Evolutionary conservation across 2,113 vertebrate species (phyloP), one percentile per base, ranked within the genome.

Genomic region (Pyxicephalus adspersus): DNA sequence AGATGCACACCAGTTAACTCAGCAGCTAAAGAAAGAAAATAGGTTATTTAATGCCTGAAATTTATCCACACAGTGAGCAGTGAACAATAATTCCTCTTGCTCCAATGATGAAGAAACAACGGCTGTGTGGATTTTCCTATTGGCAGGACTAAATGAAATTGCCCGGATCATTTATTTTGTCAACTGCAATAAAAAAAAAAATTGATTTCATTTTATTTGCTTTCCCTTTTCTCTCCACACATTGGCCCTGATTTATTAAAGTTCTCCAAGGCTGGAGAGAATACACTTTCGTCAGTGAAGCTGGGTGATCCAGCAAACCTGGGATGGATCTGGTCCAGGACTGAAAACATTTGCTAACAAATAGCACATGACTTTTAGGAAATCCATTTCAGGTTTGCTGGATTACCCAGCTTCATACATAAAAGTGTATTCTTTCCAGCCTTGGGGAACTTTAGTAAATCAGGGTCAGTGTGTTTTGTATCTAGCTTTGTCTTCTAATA

Each of bases 121-220:
- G 26, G 65, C 65, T 60, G 22, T 4, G 22, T 51, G 34, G 13
- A 18, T 45, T 70, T 70, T 29, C 23, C 65, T 57, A 80, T 45
- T 61, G 65, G 54, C 65, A 65, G 77, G 54, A 26, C 19, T 28
- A 80, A 51, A 54, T 80, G 19, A 60, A 80, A 80, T 54, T 80
- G 77, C 22, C 54, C 45, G 64, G 22, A 80, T 80, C 77, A 70
- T 80, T 80, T 80, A 70, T 65, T 61, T 67, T 80, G 65, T 64
- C 64, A 68, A 72, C 55, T 71, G 58, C 31, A 63, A 80, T 71
- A 80, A 80, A 80, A 80, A 71, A n/a, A 61, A 25, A 51, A 63
- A 80, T 63, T 63, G 66, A 80, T 80, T 80, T 61, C 23, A 23
- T 23, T 76, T 55, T 77, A 64, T 64, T n/a, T 58, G 52, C 13